Base-by-base conservation (phyloP, 2,113 vertebrate species). In the Pagrus major region DNA sequence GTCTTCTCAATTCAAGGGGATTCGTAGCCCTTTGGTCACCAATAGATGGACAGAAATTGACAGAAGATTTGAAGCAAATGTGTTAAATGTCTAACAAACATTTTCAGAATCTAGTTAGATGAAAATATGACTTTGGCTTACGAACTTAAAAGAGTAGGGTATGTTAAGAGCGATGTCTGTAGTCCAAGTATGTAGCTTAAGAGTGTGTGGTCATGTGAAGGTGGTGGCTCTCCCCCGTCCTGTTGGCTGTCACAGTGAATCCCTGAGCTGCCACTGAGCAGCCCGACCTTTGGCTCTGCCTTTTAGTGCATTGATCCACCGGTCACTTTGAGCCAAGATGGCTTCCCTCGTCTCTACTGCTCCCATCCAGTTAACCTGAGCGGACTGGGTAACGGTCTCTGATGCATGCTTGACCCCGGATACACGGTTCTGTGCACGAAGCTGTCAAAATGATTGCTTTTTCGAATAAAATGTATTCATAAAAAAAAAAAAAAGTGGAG, bases 281-380 rank as follows among this genome's bases (percentile, higher is more conserved):
- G 87, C 68, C 41, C 89, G 91, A 94, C 93, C 92, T 94, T 94
- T 93, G 89, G 23, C 89, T 89, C 73, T 85, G 85, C 88, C 86
- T 92, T 93, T 92, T 92, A 91, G 86, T 69, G 83, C 89, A 93
- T 94, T 92, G 94, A 95, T 94, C 90, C 31, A 10, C 66, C 54
- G 78, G 83, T 89, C 86, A 91, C 87, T 93, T 86, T 74, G 83
- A 91, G 79, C 87, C 85, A 85, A 86, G 81, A 86, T 86, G 83
- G 86, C 78, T 74, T 73, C 80, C 73, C 80, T 71, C 4, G 25
- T 76, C 64, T 58, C 6, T 20, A 56, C 69, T 12, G 31, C 65
- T 76, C 63, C 69, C 56, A 46, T 27, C 78, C 51, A 75, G 72
- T 89, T 90, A 86, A 90, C 89, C 89, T 63, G 78, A 59, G 55